A percentile compares a stretch with the other conserved stretches of the same genome.
Conservation (phyloP, 2,797 vertebrate species). For the Masticophis lateralis region DNA sequence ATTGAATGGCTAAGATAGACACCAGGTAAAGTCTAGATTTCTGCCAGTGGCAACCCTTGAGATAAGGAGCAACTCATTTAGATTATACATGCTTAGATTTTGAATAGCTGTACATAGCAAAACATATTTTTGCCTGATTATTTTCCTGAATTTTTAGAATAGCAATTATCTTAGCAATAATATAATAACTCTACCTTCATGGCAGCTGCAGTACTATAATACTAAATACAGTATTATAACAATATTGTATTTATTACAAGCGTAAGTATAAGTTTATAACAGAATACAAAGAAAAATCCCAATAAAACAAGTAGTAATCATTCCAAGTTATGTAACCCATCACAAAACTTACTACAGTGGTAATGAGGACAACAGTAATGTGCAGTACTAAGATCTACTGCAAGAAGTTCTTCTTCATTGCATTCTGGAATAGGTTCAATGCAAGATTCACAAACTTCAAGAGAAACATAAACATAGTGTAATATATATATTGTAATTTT, state of each 20-base stretch:
- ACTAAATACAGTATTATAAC: not conserved
- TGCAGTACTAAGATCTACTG: slow-evolving; percentile 86
- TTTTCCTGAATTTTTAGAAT: not conserved
- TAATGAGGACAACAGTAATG: slow-evolving; percentile 90
- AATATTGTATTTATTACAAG: not conserved
- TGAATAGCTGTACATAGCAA: not conserved
- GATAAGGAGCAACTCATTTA: not conserved
- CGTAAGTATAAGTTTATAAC: not conserved
- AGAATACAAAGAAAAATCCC: not conserved
- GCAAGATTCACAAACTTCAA: slow-evolving; percentile 91
- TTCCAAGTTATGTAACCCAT: not conserved
- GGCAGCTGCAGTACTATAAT: not conserved
- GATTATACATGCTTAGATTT: not conserved
- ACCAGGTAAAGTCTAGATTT: not conserved
- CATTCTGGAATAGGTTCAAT: slow-evolving; percentile 85
- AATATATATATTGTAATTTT: not conserved
- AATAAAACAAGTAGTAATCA: not conserved
- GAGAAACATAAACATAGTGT: slow-evolving; percentile 15
- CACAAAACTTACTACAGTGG: slow-evolving; percentile 82
- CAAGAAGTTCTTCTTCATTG: slow-evolving; percentile 86
- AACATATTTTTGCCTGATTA: not conserved
- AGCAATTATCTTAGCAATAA: not conserved
- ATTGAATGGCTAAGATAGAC: not conserved
- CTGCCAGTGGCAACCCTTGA: not conserved
- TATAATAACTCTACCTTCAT: not conserved